A percentile compares a stretch with the other conserved stretches of the same genome.
Conservation (phyloP, 2,797 vertebrate genomes). For the Thalassophryne amazonica region DNA sequence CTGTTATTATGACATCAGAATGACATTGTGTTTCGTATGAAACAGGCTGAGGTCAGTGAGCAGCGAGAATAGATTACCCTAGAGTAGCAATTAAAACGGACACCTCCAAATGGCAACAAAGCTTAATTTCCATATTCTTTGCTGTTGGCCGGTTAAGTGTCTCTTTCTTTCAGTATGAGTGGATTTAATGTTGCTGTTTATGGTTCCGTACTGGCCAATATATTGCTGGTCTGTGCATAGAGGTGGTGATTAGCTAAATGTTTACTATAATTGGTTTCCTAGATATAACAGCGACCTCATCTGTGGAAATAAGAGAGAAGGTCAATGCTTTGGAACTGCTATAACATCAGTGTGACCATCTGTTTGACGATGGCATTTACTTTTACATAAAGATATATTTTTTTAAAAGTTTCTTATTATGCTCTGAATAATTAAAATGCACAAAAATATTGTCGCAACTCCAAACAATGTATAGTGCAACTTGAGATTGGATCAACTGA, state of each 20-base stretch:
- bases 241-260: constrained; percentile 57
- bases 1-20: constrained; percentile 56
- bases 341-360: constrained; percentile 17
- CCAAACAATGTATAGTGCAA: too few relatives aligned
- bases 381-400: neutral
- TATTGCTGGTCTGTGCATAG: constrained; percentile 41
- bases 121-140: constrained; percentile 61
- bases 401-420: too few relatives aligned
- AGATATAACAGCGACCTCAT: constrained; percentile 19
- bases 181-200: constrained; percentile 56
- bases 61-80: constrained; percentile 21
- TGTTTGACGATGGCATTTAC: neutral
- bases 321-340: constrained; percentile 28
- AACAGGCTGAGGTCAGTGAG: constrained; percentile 42
- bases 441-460: too few relatives aligned
- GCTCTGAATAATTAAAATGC: too few relatives aligned
- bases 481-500: too few relatives aligned
- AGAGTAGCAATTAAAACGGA: constrained; percentile 38
- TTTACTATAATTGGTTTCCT: constrained; percentile 30
- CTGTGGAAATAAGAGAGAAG: constrained; percentile 27
- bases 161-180: constrained; percentile 47
- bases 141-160: constrained; percentile 50
- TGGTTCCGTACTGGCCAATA: constrained; percentile 31
- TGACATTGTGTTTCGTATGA: constrained; percentile 27
- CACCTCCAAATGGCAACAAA: constrained; percentile 46